Conservation (phyloP, 2,797 vertebrate species). For the Melanogrammus aeglefinus region DNA sequence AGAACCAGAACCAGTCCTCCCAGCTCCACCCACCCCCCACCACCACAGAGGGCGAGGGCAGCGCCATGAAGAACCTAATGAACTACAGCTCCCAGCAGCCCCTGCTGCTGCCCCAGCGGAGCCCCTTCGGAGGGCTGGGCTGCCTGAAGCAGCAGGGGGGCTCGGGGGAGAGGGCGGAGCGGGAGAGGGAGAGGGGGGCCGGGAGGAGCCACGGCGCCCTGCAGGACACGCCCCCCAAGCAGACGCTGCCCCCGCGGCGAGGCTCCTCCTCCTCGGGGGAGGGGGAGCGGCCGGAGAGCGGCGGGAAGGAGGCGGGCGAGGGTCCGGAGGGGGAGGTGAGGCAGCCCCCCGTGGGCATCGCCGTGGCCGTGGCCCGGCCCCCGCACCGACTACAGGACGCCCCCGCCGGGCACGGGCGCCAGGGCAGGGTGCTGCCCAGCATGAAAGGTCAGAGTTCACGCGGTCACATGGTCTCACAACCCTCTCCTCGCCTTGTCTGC, state of each 20-base stretch:
- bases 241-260: slow-evolving; percentile 73
- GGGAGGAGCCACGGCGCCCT: slow-evolving; percentile 67
- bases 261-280: slow-evolving; percentile 74
- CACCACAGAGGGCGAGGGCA: slow-evolving; percentile 75
- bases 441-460: slow-evolving; percentile 76
- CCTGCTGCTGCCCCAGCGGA: slow-evolving; percentile 83
- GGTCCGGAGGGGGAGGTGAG: slow-evolving; percentile 84
- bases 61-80: slow-evolving; percentile 92
- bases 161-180: slow-evolving; percentile 72
- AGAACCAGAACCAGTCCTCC: slow-evolving; percentile 28
- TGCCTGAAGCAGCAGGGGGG: slow-evolving; percentile 80
- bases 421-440: slow-evolving; percentile 75
- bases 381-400: slow-evolving; percentile 78
- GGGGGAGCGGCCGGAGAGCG: slow-evolving; percentile 78
- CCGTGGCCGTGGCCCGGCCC: slow-evolving; percentile 86
- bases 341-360: slow-evolving; percentile 93
- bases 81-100: slow-evolving; percentile 92
- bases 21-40: slow-evolving; percentile 54
- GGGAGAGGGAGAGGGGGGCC: slow-evolving; percentile 33
- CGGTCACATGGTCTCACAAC: not conserved
- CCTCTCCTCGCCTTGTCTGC: too few species aligned
- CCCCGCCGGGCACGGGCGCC: slow-evolving; percentile 73
- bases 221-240: slow-evolving; percentile 75
- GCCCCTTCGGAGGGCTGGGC: slow-evolving; percentile 85
- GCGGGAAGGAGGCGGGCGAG: slow-evolving; percentile 71